Conservation (phyloP, 2,113 vertebrate genomes). For the Phaethon lepturus region DNA sequence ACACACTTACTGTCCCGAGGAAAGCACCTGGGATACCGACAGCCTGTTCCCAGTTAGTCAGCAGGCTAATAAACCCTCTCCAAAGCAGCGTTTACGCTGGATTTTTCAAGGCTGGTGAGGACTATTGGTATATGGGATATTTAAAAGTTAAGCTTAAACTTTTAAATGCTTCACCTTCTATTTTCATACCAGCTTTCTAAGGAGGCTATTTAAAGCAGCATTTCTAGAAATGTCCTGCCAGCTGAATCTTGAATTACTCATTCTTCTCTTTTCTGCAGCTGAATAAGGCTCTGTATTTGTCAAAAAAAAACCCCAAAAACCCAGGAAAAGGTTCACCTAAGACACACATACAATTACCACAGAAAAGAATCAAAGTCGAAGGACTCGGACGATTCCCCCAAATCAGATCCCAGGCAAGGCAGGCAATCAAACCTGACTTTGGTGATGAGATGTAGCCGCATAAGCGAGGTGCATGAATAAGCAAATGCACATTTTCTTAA, state of each 20-base stretch:
- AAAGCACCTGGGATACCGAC: neutral
- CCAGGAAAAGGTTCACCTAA: neutral
- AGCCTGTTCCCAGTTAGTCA: neutral
- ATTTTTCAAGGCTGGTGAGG: neutral
- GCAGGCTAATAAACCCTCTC: neutral
- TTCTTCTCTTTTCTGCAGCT: neutral
- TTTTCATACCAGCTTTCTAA: neutral
- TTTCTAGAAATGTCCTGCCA: neutral
- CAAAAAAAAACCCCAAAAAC: neutral
- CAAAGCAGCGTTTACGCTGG: neutral
- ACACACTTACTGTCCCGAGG: neutral
- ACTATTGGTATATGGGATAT: neutral
- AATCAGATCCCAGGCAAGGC: neutral
- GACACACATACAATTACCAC: neutral
- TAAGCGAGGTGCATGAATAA: neutral
- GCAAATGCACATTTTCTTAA: neutral
- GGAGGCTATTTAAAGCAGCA: neutral
- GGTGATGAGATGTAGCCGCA: neutral
- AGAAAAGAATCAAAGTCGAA: neutral
- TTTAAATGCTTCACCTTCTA: neutral
- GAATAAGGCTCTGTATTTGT: neutral
- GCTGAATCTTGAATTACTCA: neutral
- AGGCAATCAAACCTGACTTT: neutral
- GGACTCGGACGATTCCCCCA: neutral
- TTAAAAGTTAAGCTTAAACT: neutral